Conservation (phyloP, 2,888 invertebrate species). For the Punctoribates punctum region DNA sequence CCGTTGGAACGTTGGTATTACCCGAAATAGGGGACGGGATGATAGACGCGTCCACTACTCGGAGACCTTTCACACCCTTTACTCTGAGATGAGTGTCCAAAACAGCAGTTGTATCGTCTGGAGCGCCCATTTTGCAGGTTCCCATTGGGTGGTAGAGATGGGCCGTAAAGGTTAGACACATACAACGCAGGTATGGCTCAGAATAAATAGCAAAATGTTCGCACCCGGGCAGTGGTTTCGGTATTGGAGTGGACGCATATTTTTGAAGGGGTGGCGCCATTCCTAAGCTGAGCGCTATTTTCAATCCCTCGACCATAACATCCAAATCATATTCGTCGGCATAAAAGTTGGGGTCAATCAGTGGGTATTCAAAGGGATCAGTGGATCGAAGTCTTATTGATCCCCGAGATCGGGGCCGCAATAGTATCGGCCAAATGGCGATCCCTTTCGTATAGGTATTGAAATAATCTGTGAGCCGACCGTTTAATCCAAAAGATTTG, state of each 20-base stretch:
- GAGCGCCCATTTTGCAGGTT: slow-evolving; percentile 82
- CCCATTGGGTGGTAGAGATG: slow-evolving; percentile 86
- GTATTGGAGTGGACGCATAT: slow-evolving; percentile 66
- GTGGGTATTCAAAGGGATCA: slow-evolving; percentile 79
- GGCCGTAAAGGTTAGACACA: slow-evolving; percentile 78
- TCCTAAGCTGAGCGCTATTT: slow-evolving; percentile 67
- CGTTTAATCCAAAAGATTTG: slow-evolving; percentile 53
- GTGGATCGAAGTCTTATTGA: slow-evolving; percentile 50
- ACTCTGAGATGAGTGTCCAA: slow-evolving; percentile 68
- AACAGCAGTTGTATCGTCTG: slow-evolving; percentile 71
- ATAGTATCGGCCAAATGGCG: neutral
- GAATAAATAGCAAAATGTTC: slow-evolving; percentile 53
- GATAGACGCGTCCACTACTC: neutral
- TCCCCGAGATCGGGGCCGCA: slow-evolving; percentile 48
- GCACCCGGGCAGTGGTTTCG: slow-evolving; percentile 65
- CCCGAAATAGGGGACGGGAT: neutral
- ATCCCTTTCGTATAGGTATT: no score
- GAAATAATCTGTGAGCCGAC: no score
- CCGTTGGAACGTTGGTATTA: neutral
- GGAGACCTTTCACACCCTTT: neutral
- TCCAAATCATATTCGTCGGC: slow-evolving; percentile 72
- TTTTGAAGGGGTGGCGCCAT: slow-evolving; percentile 73
- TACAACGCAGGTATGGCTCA: slow-evolving; percentile 81
- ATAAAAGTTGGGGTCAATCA: slow-evolving; percentile 89
- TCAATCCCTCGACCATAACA: slow-evolving; percentile 66